A percentile compares a stretch with the other conserved stretches of the same genome.
These are phyloP conservation scores for Neomorphus geoffroyi DNA, from an alignment of 2,797 vertebrate species.

Conservation along the genomic window DNA sequence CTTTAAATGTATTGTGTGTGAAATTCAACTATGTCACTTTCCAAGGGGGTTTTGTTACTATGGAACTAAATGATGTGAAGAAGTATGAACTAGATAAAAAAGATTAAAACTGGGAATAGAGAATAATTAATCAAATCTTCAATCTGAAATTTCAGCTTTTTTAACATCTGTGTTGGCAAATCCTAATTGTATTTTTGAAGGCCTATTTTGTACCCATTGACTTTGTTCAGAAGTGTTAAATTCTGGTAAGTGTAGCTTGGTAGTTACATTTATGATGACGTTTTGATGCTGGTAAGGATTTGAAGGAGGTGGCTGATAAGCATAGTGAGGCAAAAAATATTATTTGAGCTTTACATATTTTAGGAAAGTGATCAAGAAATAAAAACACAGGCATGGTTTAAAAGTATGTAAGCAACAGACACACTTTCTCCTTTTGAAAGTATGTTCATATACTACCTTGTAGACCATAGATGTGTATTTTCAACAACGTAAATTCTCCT, in stretches of 20 bases:
- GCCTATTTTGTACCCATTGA: background rate
- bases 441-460: background rate
- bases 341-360: background rate
- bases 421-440: background rate
- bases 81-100: background rate
- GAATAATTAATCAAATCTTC: background rate
- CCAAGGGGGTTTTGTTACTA: background rate
- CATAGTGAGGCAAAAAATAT: background rate
- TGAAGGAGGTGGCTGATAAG: background rate
- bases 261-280: background rate
- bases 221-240: background rate
- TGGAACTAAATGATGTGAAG: background rate
- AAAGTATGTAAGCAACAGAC: background rate
- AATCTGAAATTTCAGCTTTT: background rate
- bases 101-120: background rate
- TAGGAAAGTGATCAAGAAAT: background rate
- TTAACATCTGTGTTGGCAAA: background rate
- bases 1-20: background rate
- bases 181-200: background rate
- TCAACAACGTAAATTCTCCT: background rate
- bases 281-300: background rate
- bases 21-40: background rate
- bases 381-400: background rate
- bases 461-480: background rate
- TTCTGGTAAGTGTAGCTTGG: background rate